These are phyloP conservation scores for Pardosa pseudoannulata DNA, from an alignment of 2,888 invertebrate genomes.

Conservation along the genomic window DNA sequence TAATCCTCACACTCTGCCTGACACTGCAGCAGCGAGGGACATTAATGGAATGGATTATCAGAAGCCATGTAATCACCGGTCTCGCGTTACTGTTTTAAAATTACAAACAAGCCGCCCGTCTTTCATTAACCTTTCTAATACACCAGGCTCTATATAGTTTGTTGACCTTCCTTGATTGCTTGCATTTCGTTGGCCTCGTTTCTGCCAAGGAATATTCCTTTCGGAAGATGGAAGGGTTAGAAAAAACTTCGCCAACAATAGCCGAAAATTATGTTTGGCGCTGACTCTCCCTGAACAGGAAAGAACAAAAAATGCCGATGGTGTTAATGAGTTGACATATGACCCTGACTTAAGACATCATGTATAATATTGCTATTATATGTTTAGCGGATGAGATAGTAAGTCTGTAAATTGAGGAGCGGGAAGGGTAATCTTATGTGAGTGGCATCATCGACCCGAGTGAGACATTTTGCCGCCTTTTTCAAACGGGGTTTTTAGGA, in stretches of 20 bases:
- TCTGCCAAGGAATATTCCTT: background rate
- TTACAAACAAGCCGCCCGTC: background rate
- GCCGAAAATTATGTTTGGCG: background rate
- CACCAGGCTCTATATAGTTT: background rate
- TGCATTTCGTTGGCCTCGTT: slow-evolving; percentile 4
- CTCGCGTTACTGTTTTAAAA: slow-evolving; percentile 3
- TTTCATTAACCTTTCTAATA: background rate
- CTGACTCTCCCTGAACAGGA: too few relatives aligned
- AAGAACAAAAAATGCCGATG: background rate
- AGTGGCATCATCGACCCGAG: too few relatives aligned
- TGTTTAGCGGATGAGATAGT: background rate
- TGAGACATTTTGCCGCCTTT: too few relatives aligned
- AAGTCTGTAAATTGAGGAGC: background rate
- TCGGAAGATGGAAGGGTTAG: background rate
- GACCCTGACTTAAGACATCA: background rate
- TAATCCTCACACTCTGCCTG: too few relatives aligned
- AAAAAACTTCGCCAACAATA: background rate
- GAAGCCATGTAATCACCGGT: background rate
- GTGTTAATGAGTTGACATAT: slow-evolving; percentile 14
- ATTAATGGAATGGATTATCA: background rate
- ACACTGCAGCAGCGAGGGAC: too few relatives aligned
- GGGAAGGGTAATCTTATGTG: background rate
- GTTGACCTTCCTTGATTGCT: background rate
- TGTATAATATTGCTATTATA: background rate
- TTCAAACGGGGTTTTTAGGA: too few relatives aligned